Percentiles rank a stretch among this genome's conserved stretches.
Conservation (phyloP, 2,113 vertebrate species). For the Balaenoptera acutorostrata region DNA sequence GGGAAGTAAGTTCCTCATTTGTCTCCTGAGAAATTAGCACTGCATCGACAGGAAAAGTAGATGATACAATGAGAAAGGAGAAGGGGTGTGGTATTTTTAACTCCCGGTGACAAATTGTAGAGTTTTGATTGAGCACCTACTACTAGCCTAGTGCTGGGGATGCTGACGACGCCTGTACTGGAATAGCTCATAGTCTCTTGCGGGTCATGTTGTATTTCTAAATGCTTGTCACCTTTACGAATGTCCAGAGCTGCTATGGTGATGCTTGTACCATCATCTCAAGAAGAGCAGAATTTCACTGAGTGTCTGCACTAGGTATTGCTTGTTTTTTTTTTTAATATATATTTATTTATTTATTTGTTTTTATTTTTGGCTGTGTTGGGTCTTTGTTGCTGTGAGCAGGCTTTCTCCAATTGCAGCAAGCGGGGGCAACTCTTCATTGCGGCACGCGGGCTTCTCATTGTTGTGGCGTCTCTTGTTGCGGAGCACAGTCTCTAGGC, state of each 20-base stretch:
- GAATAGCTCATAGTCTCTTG: background rate
- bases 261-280: background rate
- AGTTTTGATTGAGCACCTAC: background rate
- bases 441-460: no score
- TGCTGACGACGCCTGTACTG: background rate
- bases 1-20: conserved; percentile 50
- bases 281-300: background rate
- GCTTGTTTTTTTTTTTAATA: no score
- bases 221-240: background rate
- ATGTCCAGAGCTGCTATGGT: background rate
- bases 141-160: background rate
- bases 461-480: no score
- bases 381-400: no score
- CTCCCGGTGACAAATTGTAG: background rate
- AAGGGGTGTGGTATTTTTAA: background rate
- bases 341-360: no score
- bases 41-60: background rate
- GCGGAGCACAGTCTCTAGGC: no score
- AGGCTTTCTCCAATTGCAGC: no score
- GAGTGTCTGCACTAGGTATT: background rate
- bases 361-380: no score
- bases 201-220: background rate
- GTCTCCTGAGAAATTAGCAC: conserved; percentile 63
- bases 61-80: background rate
- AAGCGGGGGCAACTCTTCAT: no score